Conservation (phyloP, 2,888 invertebrate species). For the Rotaria sp. region DNA sequence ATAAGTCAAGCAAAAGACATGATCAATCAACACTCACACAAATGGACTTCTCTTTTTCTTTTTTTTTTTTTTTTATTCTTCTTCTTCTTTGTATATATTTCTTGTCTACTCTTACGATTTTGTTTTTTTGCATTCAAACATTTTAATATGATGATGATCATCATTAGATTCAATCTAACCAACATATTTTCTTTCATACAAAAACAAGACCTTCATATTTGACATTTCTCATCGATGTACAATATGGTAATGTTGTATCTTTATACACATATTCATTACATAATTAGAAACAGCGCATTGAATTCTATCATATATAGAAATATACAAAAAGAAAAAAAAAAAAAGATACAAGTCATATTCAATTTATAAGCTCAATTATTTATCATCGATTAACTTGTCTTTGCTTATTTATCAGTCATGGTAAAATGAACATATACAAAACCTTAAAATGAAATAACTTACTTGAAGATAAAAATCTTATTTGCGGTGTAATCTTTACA, state of each 20-base stretch:
- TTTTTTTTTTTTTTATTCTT: too few relatives aligned
- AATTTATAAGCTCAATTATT: background rate
- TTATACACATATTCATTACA: background rate
- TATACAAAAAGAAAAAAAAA: too few relatives aligned
- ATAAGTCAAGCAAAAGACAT: slow-evolving; percentile 15
- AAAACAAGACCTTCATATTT: background rate
- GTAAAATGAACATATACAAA: background rate
- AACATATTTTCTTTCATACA: background rate
- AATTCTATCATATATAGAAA: too few relatives aligned
- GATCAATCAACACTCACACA: background rate
- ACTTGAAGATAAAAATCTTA: background rate
- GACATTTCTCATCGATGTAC: background rate
- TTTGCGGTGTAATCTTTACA: background rate
- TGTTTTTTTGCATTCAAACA: background rate
- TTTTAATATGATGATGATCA: background rate
- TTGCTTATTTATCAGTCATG: background rate
- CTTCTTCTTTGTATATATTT: background rate
- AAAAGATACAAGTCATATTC: too few relatives aligned
- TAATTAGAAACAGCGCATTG: background rate
- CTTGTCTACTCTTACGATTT: background rate
- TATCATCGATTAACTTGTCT: background rate
- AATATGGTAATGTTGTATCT: background rate
- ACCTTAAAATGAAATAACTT: background rate
- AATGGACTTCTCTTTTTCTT: background rate
- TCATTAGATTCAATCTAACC: background rate